Evolutionary conservation across 1,140 invertebrate genomes (phyloP).

Genomic region (Venturia canescens): DNA sequence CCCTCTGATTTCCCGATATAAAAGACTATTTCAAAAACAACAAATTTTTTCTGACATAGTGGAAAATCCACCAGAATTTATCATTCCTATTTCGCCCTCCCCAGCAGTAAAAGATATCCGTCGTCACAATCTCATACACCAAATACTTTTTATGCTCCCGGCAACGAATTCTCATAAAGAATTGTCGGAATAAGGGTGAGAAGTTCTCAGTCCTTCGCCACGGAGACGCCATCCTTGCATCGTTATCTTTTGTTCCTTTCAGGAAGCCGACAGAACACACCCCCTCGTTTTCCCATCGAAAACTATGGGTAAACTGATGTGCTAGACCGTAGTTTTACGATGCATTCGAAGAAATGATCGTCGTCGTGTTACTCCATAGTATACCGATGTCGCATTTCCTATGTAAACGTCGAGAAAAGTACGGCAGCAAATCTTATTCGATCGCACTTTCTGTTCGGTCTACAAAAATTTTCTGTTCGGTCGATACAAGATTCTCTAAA

Average conservation of each 20-base stretch:
- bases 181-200: constrained; percentile 1
- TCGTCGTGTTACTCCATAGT: constrained; percentile 9
- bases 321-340: constrained; percentile 48
- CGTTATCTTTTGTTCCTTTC: not conserved
- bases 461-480: too few species aligned
- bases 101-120: not conserved
- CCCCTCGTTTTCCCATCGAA: not conserved
- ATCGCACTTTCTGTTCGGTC: too few species aligned
- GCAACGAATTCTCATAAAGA: not conserved
- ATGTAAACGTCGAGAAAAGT: not conserved
- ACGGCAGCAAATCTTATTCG: too few species aligned
- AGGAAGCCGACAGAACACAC: not conserved
- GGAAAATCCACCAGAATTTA: not conserved
- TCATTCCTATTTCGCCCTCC: not conserved
- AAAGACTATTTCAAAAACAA: not conserved
- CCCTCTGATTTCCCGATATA: not conserved
- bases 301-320: not conserved
- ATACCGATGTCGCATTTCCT: not conserved
- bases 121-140: constrained; percentile 13
- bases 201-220: constrained; percentile 12
- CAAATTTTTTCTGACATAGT: not conserved
- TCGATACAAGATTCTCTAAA: too few species aligned
- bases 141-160: not conserved
- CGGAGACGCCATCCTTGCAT: not conserved
- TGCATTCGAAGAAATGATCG: constrained; percentile 50